Conservation (phyloP, 1,140 invertebrate genomes). For the Cyclargus thomasi region DNA sequence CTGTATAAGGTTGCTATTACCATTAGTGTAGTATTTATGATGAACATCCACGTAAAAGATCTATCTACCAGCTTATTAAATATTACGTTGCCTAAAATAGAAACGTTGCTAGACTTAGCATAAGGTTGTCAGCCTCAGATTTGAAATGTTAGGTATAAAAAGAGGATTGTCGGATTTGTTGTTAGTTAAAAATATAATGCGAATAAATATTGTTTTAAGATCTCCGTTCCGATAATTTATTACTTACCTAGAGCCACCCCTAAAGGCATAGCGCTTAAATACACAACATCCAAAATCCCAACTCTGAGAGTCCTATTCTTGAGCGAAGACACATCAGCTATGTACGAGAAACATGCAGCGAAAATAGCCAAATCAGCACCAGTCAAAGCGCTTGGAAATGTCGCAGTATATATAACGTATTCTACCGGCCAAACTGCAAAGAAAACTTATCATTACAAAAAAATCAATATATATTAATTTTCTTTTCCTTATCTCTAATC, state of each 20-base stretch:
- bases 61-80: slow-evolving; percentile 64
- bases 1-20: slow-evolving; percentile 79
- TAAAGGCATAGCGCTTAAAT: slow-evolving; percentile 84
- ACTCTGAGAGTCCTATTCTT: slow-evolving; percentile 81
- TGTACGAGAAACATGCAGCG: slow-evolving; percentile 82
- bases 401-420: slow-evolving; percentile 83
- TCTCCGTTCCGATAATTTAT: too few relatives aligned
- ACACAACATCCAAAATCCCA: slow-evolving; percentile 83
- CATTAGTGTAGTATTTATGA: slow-evolving; percentile 79
- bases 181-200: too few relatives aligned
- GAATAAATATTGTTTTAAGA: too few relatives aligned
- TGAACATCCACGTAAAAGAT: slow-evolving; percentile 83
- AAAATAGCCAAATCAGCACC: slow-evolving; percentile 86
- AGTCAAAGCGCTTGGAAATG: slow-evolving; percentile 81
- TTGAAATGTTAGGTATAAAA: too few relatives aligned
- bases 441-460: not conserved
- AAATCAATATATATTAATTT: too few relatives aligned
- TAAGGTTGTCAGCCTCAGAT: too few relatives aligned
- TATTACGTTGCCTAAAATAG: slow-evolving; percentile 49
- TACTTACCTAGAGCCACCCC: slow-evolving; percentile 80
- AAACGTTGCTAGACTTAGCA: slow-evolving; percentile 17
- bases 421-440: slow-evolving; percentile 81
- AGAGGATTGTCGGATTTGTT: too few relatives aligned
- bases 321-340: slow-evolving; percentile 80
- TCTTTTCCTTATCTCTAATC: too few relatives aligned